Evolutionary conservation across 2,888 invertebrate genomes (phyloP).

Genomic region (Acronicta leporina): DNA sequence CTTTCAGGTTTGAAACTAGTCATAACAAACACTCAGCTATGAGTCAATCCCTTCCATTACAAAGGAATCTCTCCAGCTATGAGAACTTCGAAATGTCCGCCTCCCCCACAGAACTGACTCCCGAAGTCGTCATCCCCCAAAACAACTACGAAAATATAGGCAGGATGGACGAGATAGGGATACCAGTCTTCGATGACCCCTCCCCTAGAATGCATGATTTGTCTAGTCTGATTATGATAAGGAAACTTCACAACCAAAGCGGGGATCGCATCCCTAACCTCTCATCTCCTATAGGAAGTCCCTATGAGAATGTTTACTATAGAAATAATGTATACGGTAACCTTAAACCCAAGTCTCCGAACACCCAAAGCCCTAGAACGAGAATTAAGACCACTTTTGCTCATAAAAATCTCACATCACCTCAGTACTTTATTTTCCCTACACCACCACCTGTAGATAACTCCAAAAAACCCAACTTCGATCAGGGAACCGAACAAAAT

Average conservation of each 20-base stretch:
- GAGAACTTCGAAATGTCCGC: conserved; percentile 86
- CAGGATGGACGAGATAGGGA: conserved; percentile 84
- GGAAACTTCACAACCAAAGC: conserved; percentile 72
- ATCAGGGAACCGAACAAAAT: conserved; percentile 29
- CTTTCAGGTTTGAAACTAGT: conserved; percentile 85
- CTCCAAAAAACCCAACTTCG: conserved; percentile 69
- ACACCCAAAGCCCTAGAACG: conserved; percentile 89
- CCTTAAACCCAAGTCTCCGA: conserved; percentile 83
- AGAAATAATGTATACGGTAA: conserved; percentile 73
- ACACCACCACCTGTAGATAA: conserved; percentile 78
- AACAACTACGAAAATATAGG: conserved; percentile 78
- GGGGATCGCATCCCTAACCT: conserved; percentile 52
- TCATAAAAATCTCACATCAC: conserved; percentile 84
- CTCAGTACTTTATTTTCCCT: conserved; percentile 86
- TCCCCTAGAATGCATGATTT: conserved; percentile 68
- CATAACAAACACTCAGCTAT: conserved; percentile 70
- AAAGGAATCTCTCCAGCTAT: conserved; percentile 85
- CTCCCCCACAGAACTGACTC: conserved; percentile 73
- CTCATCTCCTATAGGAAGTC: conserved; percentile 78
- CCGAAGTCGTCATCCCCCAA: conserved; percentile 72
- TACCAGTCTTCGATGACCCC: conserved; percentile 79
- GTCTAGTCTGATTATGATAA: conserved; percentile 83
- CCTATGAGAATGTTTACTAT: conserved; percentile 90
- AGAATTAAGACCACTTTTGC: conserved; percentile 90
- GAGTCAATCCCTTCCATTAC: conserved; percentile 74